Percentiles rank a stretch among this genome's conserved stretches.
These are phyloP conservation scores for Andricus curvator DNA, from an alignment of 2,888 invertebrate species.

Conservation along the genomic window DNA sequence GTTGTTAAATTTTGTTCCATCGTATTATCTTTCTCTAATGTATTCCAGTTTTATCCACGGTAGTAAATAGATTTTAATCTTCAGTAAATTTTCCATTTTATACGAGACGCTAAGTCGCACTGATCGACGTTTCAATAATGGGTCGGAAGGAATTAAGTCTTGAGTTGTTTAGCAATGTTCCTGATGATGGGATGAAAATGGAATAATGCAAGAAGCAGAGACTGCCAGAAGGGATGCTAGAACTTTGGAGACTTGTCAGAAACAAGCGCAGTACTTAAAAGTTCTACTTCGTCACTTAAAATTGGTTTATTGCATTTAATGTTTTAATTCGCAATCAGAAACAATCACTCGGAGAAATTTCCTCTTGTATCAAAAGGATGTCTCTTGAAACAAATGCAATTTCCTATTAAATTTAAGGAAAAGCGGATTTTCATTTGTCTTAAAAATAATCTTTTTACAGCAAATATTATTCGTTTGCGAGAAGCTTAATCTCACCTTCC, in stretches of 20 bases:
- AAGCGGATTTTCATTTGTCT: too few relatives aligned
- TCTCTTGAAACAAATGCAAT: too few relatives aligned
- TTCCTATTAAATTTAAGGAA: too few relatives aligned
- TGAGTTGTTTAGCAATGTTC: neutral
- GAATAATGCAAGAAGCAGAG: neutral
- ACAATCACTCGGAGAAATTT: too few relatives aligned
- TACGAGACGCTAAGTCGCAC: neutral
- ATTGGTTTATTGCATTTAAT: too few relatives aligned
- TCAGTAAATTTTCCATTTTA: too few relatives aligned
- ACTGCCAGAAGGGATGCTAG: neutral
- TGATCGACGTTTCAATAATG: constrained; percentile 7
- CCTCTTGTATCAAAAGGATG: too few relatives aligned
- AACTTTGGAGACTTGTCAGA: constrained; percentile 4
- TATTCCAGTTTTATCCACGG: neutral
- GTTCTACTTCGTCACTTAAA: neutral
- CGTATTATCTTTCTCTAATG: neutral
- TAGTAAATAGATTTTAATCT: too few relatives aligned
- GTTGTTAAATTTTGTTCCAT: neutral
- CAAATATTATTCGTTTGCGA: too few relatives aligned
- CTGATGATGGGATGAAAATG: neutral
- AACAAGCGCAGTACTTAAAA: constrained; percentile 7
- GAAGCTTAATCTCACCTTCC: too few relatives aligned
- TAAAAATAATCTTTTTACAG: too few relatives aligned
- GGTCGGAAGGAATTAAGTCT: neutral
- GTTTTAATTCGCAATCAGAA: too few relatives aligned